A percentile compares a stretch with the other conserved stretches of the same genome.
These are phyloP conservation scores for Drosophila suzukii DNA, from an alignment of 1,140 invertebrate species.

Conservation along the genomic window DNA sequence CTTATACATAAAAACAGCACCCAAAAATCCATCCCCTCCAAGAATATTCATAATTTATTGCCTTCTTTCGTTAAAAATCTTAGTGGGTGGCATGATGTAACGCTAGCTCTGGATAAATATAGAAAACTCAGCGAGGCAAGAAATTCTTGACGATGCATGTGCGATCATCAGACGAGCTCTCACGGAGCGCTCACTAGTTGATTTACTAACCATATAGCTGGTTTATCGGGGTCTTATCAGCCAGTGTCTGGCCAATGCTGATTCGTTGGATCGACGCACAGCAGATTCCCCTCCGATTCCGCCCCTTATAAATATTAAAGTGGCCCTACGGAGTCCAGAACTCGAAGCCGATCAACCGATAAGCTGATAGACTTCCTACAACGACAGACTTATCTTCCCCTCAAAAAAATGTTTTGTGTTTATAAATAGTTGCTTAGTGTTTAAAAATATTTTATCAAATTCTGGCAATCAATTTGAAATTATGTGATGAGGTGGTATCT, in stretches of 20 bases:
- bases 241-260: constrained; percentile 22
- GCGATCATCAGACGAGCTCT: constrained; percentile 15
- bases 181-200: constrained; percentile 6
- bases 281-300: not conserved
- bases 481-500: not conserved
- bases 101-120: constrained; percentile 44
- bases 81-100: constrained; percentile 30
- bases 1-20: not conserved
- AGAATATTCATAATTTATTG: constrained; percentile 30
- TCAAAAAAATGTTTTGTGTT: not conserved
- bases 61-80: constrained; percentile 5
- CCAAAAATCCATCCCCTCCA: constrained; percentile 1
- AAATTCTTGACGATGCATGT: constrained; percentile 30
- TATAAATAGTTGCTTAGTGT: not conserved
- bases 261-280: constrained; percentile 2
- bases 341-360: constrained; percentile 13
- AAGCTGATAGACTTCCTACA: constrained; percentile 1
- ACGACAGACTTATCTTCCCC: not conserved
- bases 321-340: not conserved
- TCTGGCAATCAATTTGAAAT: not conserved
- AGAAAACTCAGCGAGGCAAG: constrained; percentile 26
- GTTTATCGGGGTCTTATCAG: constrained; percentile 37
- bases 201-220: not conserved
- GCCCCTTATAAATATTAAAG: not conserved
- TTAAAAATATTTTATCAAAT: not conserved